These are phyloP conservation scores for Aegithalos caudatus DNA, from an alignment of 2,113 vertebrate genomes.

Conservation along the genomic window DNA sequence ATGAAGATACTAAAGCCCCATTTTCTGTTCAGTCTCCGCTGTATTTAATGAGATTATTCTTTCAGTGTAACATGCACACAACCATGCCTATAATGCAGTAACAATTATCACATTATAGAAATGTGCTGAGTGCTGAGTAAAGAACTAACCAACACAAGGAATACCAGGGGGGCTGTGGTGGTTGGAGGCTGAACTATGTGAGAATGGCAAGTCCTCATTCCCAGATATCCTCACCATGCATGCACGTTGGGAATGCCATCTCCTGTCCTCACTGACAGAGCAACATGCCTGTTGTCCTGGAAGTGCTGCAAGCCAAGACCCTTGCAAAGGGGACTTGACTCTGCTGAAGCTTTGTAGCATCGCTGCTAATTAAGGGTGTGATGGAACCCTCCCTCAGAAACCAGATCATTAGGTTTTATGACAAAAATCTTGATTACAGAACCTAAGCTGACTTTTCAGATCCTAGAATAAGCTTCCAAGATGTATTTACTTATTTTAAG, in stretches of 20 bases:
- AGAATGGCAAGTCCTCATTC: neutral
- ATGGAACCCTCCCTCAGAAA: neutral
- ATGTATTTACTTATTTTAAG: neutral
- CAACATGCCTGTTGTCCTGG: neutral
- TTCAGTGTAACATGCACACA: neutral
- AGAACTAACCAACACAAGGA: neutral
- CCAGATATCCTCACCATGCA: neutral
- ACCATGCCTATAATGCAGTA: neutral
- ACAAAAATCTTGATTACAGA: neutral
- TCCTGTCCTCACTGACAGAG: neutral
- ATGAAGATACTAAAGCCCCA: slow-evolving; percentile 6
- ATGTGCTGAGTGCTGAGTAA: neutral
- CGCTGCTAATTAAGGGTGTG: neutral
- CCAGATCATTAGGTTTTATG: neutral
- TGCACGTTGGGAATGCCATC: neutral
- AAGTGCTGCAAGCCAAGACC: neutral
- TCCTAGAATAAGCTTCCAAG: neutral
- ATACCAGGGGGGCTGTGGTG: neutral
- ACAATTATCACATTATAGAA: neutral
- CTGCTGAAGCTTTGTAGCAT: neutral
- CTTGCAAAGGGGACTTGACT: neutral
- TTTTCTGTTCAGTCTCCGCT: slow-evolving; percentile 38
- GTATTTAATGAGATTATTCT: neutral
- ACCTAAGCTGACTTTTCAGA: neutral
- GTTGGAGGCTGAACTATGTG: neutral